These are phyloP conservation scores for Ophonus ardosiacus DNA, from an alignment of 2,888 invertebrate genomes.

Conservation along the genomic window DNA sequence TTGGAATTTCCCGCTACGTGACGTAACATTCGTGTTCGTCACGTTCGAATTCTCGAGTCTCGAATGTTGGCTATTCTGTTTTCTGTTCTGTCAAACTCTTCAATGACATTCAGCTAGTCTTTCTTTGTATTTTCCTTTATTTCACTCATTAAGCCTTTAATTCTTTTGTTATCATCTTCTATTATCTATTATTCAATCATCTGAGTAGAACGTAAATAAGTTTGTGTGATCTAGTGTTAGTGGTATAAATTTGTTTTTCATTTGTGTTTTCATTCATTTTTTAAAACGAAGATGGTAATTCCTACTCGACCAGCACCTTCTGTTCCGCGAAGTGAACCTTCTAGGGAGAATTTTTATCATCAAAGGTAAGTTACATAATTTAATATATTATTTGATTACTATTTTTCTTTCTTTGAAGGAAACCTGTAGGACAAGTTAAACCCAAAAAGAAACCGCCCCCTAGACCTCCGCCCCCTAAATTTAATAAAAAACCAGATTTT, in stretches of 20 bases:
- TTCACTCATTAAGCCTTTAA: neutral
- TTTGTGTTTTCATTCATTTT: neutral
- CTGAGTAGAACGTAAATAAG: neutral
- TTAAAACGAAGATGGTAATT: constrained; percentile 34
- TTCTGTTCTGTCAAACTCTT: constrained; percentile 29
- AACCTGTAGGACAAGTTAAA: constrained; percentile 66
- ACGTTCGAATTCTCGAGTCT: neutral
- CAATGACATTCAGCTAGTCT: constrained; percentile 21
- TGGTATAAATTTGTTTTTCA: neutral
- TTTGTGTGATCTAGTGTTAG: neutral
- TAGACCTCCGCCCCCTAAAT: constrained; percentile 84
- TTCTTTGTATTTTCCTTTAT: constrained; percentile 20
- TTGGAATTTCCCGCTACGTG: too few relatives aligned
- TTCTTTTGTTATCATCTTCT: neutral
- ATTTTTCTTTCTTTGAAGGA: neutral
- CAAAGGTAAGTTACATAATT: constrained; percentile 37
- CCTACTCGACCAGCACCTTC: constrained; percentile 52
- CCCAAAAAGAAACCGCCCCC: constrained; percentile 85
- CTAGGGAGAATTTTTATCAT: constrained; percentile 33
- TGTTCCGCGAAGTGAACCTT: constrained; percentile 7
- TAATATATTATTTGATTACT: neutral
- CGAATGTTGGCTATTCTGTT: neutral
- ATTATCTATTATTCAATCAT: neutral
- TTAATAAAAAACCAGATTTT: constrained; percentile 72
- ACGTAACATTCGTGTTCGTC: too few relatives aligned